Evolutionary conservation across 2,113 vertebrate species (phyloP).

Genomic region (Capreolus pygargus): DNA sequence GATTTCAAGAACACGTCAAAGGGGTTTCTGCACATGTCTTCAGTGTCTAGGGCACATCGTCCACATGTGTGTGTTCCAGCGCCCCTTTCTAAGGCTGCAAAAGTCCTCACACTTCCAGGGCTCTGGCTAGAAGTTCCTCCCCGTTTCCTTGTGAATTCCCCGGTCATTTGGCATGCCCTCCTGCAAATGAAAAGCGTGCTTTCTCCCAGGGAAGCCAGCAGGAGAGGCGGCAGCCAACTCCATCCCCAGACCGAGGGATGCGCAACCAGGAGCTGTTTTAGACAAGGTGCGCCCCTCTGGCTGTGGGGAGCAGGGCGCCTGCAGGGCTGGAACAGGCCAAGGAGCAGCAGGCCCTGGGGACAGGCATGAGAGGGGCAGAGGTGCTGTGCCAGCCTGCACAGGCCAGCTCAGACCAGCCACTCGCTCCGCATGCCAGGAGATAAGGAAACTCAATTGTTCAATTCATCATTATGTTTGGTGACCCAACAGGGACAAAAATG

Average conservation of each 20-base stretch:
- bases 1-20: background rate
- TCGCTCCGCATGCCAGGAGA: background rate
- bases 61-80: background rate
- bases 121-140: background rate
- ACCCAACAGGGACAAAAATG: background rate
- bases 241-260: background rate
- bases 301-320: background rate
- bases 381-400: background rate
- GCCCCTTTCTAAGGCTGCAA: background rate
- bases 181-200: background rate
- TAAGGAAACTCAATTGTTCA: background rate
- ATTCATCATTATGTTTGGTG: background rate
- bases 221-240: background rate
- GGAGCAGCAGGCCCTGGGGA: background rate
- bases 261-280: background rate
- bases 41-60: background rate
- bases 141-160: background rate
- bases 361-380: background rate
- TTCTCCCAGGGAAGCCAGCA: background rate
- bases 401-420: background rate
- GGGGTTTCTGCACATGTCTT: slow-evolving; percentile 12
- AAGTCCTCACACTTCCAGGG: slow-evolving; percentile 8
- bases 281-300: background rate
- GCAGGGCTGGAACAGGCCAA: background rate
- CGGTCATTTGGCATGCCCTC: background rate